Evolutionary conservation across 2,888 invertebrate species (phyloP).

Genomic region (Ypsolopha sequella): DNA sequence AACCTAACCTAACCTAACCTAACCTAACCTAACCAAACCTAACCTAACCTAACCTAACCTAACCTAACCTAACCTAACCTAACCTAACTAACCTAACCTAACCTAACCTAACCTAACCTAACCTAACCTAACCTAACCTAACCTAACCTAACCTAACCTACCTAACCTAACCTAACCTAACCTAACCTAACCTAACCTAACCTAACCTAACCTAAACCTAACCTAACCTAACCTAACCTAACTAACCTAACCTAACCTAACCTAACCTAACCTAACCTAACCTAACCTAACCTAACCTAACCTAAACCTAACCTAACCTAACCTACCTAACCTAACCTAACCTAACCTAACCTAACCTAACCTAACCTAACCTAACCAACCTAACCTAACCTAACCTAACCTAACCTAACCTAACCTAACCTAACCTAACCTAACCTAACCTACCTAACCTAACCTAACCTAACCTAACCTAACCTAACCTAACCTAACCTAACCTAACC

Average conservation of each 20-base stretch:
- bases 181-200: slow-evolving; percentile 8
- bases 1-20: slow-evolving; percentile 6
- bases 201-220: slow-evolving; percentile 6
- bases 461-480: slow-evolving; percentile 6
- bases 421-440: slow-evolving; percentile 4
- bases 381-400: slow-evolving; percentile 2
- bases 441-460: slow-evolving; percentile 4
- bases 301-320: slow-evolving; percentile 3
- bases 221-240: slow-evolving; percentile 10
- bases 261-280: slow-evolving; percentile 11
- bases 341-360: neutral
- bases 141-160: slow-evolving; percentile 4
- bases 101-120: slow-evolving; percentile 12
- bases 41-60: slow-evolving; percentile 12
- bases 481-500: slow-evolving; percentile 6
- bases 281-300: slow-evolving; percentile 12
- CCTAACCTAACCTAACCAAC: neutral
- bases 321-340: slow-evolving; percentile 3
- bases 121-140: slow-evolving; percentile 11
- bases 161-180: slow-evolving; percentile 2
- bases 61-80: slow-evolving; percentile 13
- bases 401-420: slow-evolving; percentile 4
- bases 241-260: slow-evolving; percentile 10
- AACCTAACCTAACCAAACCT: slow-evolving; percentile 10
- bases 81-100: slow-evolving; percentile 13